phyloP scores from a whole-genome alignment of 1,140 invertebrate genomes.

The Brachionus angularis region DNA sequence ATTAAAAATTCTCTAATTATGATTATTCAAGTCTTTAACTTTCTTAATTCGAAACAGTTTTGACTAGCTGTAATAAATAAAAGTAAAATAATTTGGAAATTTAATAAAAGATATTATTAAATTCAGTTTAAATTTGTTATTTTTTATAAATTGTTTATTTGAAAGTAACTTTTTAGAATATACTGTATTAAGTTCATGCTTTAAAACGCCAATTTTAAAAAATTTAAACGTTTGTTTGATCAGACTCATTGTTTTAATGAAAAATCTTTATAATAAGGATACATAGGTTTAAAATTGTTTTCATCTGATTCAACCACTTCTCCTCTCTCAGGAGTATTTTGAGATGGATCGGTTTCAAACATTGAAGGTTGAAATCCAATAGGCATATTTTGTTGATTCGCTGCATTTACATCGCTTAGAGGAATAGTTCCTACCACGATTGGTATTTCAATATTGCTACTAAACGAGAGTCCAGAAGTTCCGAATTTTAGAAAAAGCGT shows the following conservation, averaged over 20 bases:
- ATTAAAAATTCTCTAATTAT: no score
- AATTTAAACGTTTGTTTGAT: no score
- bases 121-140: no score
- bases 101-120: no score
- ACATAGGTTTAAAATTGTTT: conserved; percentile 15
- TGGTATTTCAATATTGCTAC: conserved; percentile 9
- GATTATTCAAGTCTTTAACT: no score
- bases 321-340: neutral
- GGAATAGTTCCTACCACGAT: conserved; percentile 19
- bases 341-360: neutral
- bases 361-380: neutral
- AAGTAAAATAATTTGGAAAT: no score
- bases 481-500: conserved; percentile 12
- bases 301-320: neutral
- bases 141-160: no score
- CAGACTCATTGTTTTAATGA: no score
- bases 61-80: no score
- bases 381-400: neutral
- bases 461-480: neutral
- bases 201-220: no score
- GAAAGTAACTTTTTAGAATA: no score
- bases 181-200: neutral
- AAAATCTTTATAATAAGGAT: conserved; percentile 18
- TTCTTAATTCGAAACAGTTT: no score
- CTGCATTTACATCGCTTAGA: neutral